These are phyloP conservation scores for Gavia stellata DNA, from an alignment of 2,113 vertebrate genomes.

Conservation along the genomic window DNA sequence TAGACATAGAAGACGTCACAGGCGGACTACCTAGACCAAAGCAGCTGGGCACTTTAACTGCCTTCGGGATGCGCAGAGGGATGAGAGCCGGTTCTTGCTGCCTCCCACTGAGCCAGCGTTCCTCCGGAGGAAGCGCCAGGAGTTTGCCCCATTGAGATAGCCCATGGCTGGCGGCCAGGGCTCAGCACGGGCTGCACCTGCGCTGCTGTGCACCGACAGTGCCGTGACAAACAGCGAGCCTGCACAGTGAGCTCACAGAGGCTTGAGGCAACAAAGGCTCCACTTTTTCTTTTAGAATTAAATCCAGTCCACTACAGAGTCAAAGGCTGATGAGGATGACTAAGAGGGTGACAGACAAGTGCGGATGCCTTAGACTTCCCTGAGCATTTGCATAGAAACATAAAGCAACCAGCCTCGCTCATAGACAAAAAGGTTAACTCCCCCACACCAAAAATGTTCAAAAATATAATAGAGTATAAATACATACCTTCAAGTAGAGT, in stretches of 20 bases:
- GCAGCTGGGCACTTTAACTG: not conserved
- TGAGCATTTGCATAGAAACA: not conserved
- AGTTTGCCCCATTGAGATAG: not conserved
- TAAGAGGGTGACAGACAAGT: not conserved
- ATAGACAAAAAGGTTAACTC: not conserved
- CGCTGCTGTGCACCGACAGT: fast-evolving
- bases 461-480: conserved; percentile 14
- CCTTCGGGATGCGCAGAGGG: not conserved
- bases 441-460: not conserved
- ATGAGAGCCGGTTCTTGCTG: not conserved
- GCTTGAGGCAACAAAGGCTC: not conserved
- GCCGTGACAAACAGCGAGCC: fast-evolving
- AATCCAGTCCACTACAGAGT: not conserved
- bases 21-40: not conserved
- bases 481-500: conserved; percentile 21
- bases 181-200: not conserved
- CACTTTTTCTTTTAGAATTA: not conserved
- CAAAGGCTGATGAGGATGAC: not conserved
- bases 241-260: not conserved
- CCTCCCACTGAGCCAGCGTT: fast-evolving
- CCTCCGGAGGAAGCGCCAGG: not conserved
- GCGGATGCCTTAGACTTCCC: not conserved
- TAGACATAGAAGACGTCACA: fast-evolving
- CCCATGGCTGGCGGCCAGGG: not conserved
- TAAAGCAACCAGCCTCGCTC: not conserved